Base-by-base conservation (phyloP, 2,797 vertebrate genomes). In the Percopsis omiscomaycus region DNA sequence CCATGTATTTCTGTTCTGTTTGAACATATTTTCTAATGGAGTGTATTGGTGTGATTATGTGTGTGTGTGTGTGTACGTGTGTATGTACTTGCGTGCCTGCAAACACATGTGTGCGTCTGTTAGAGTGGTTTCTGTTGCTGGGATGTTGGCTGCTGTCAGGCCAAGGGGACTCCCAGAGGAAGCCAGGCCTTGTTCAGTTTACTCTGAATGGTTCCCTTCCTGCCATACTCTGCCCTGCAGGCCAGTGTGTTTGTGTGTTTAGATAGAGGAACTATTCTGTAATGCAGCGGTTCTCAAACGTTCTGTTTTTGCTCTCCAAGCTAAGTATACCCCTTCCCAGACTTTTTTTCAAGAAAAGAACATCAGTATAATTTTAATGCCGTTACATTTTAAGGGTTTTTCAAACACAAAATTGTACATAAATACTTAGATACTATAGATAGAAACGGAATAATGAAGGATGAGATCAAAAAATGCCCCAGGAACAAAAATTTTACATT, bases 171-270 rank as follows among this genome's bases (percentile, higher is more conserved):
- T 90, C 91, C 91, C 90, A 91, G 78, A 92, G 91, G 91, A 92
- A 92, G 89, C 79, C 72, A 79, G 86, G 86, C 82, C 88, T 92
- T 91, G 87, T 92, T 92, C 89, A 91, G 86, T 91, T 92, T 92
- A 92, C 89, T 89, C 90, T 90, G 86, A 91, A 92, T 90, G 85
- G 90, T 90, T 91, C 88, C 86, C 90, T 92, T 93, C 92, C 91
- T 92, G 90, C 88, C 85, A 88, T 78, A 84, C 82, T 70, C 84
- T 87, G 89, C 86, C 89, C 88, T 78, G 75, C 81, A 86, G 86
- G 87, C 91, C 87, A 68, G 51, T 74, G 59, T 78, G 77, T 74
- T 74, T 76, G 53, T 71, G 66, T 60, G 63, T 55, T 37, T 37
- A 37, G 5, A 37, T 8, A 48, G 45, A 63, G 61, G 68, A 13